Percentiles rank a stretch among this genome's conserved stretches.
phyloP scores from a whole-genome alignment of 2,113 vertebrate species.

The Halichoeres trimaculatus region DNA sequence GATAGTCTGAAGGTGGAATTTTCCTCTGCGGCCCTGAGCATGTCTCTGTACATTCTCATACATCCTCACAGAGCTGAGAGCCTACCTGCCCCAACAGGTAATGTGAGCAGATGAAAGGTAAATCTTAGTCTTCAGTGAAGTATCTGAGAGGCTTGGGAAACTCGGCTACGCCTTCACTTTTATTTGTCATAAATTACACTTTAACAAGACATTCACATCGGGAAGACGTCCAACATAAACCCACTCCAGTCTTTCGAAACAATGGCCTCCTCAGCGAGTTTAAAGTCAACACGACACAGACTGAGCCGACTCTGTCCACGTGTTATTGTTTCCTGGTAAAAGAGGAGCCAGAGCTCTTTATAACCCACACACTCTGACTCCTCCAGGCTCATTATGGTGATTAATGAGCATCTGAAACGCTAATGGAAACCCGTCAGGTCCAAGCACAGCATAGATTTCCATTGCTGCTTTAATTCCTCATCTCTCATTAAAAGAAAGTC shows the following conservation, averaged over 20 bases:
- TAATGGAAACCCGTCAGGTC: constrained; percentile 55
- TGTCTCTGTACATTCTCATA: constrained; percentile 23
- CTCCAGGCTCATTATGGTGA: constrained; percentile 58
- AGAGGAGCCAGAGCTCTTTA: constrained; percentile 50
- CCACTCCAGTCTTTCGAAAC: constrained; percentile 48
- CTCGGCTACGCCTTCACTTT: constrained; percentile 29
- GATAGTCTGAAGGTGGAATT: constrained; percentile 44
- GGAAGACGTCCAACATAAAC: constrained; percentile 26
- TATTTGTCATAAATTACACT: constrained; percentile 57
- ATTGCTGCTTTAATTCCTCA: constrained; percentile 45
- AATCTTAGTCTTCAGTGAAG: constrained; percentile 14
- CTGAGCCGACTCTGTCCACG: constrained; percentile 38
- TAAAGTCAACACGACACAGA: constrained; percentile 53
- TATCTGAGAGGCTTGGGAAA: constrained; percentile 43
- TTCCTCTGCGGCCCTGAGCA: constrained; percentile 31
- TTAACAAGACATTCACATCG: constrained; percentile 36
- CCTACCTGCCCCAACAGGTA: constrained; percentile 34
- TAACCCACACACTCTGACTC: constrained; percentile 42
- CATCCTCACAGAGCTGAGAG: constrained; percentile 20
- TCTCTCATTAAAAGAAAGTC: constrained; percentile 45
- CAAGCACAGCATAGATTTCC: constrained; percentile 54
- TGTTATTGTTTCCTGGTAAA: constrained; percentile 56
- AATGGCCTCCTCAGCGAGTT: constrained; percentile 29
- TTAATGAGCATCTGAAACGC: constrained; percentile 56
- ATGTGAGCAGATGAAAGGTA: constrained; percentile 30